Evolutionary conservation across 2,888 invertebrate genomes (phyloP).

Genomic region (Gymnoscelis rufifasciata): DNA sequence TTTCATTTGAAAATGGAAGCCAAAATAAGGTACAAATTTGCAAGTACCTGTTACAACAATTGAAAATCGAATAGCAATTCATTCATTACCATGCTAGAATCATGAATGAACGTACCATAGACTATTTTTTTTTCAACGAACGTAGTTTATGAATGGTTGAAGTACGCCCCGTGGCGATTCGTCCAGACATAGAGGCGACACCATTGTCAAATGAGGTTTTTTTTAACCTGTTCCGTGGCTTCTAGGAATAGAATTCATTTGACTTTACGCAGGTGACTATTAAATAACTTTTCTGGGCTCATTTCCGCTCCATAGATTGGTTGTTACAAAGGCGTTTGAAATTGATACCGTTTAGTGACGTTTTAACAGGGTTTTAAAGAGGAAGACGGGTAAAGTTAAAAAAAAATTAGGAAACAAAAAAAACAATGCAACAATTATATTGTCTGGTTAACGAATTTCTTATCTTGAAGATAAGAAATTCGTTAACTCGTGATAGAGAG

Average conservation of each 20-base stretch:
- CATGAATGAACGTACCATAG: constrained; percentile 14
- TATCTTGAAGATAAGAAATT: no score
- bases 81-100: constrained; percentile 56
- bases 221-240: constrained; percentile 13
- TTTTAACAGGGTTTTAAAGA: background rate
- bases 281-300: constrained; percentile 60
- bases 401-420: no score
- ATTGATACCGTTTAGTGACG: constrained; percentile 4
- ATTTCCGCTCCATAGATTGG: constrained; percentile 53
- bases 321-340: constrained; percentile 13
- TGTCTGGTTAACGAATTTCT: no score
- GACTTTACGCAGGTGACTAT: constrained; percentile 58
- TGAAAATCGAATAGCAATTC: constrained; percentile 41
- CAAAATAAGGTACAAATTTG: background rate
- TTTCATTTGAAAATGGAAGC: background rate
- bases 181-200: constrained; percentile 54
- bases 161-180: constrained; percentile 50
- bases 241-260: constrained; percentile 38
- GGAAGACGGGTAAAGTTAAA: no score
- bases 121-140: no score
- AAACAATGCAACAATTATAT: no score
- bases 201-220: constrained; percentile 48
- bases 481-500: no score
- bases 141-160: constrained; percentile 27
- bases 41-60: constrained; percentile 45